Base-by-base conservation (phyloP, 2,888 invertebrate species). In the Hipparchia sbordonii region DNA sequence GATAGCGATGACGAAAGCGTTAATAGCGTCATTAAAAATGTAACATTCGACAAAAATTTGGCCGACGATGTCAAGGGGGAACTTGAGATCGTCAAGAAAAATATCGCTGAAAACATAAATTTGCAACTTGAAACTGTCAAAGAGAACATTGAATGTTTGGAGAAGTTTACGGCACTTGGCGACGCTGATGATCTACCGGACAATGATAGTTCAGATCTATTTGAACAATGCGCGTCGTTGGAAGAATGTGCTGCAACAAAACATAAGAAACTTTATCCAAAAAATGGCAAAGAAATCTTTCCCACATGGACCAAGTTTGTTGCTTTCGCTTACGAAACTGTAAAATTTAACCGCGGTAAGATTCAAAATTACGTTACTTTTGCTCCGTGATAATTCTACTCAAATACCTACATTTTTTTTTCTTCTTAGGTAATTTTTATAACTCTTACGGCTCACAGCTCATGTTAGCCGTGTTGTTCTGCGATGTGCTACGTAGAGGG, bases 381-480 rank as follows among this genome's bases (percentile, higher is more conserved):
- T 1, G 39, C 5, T 39, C 39, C 2, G 5, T 39, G 39, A 23
- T 23, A 23, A 23, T 23, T 23, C 23, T 23, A 23, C 23, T 23
- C 23, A 23, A n/a, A n/a, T n/a, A n/a, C n/a, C n/a, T n/a, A 13
- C 45, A 48, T 6, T 52, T n/a, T n/a, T 60, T 62, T 57, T 56
- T 82, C 2, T 72, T 67, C 6, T 23, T 81, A 93, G 93, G 93
- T 6, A 92, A 92, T 78, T 92, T 91, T 76, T 93, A 90, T 76
- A 85, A 85, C 77, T 92, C 93, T 76, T 92, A 88, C 74, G 89
- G 92, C 66, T 88, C 90, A 9, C 93, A 93, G 78, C 82, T 93
- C 57, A 74, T 92, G 77, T 89, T 90, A 6, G 92, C 89, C 1
- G 89, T 93, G 59, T 81, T 93, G 23, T 88, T 88, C 65, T 92